Conservation (phyloP, 2,888 invertebrate species). For the Penaeus monodon region DNA sequence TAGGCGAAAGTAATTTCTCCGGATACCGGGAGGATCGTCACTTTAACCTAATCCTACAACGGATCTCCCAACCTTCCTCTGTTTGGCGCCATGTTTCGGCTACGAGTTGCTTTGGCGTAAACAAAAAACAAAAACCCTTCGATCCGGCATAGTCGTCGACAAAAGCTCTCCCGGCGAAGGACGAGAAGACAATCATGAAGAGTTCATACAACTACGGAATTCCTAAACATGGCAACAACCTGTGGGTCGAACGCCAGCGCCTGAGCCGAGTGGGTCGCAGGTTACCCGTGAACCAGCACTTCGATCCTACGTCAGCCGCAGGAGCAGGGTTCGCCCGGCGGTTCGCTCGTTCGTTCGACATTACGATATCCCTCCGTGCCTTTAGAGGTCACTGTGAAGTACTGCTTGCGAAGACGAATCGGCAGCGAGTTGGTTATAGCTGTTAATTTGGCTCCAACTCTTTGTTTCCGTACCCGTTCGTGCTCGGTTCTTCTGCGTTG, state of each 20-base stretch:
- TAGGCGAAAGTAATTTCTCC: too few relatives aligned
- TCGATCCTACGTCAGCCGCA: slow-evolving; percentile 19
- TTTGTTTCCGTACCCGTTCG: too few relatives aligned
- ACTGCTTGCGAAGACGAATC: too few relatives aligned
- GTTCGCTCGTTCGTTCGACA: slow-evolving; percentile 59
- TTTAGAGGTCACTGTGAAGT: too few relatives aligned
- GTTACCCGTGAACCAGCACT: slow-evolving; percentile 51
- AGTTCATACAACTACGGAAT: too few relatives aligned
- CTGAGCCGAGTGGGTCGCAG: slow-evolving; percentile 27
- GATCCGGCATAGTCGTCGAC: too few relatives aligned
- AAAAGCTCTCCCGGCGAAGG: too few relatives aligned
- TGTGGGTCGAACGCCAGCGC: background rate
- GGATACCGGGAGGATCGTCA: too few relatives aligned
- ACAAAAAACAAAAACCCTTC: background rate
- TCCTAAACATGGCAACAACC: slow-evolving; percentile 12
- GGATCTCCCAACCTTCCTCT: slow-evolving; percentile 6
- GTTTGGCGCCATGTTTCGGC: slow-evolving; percentile 10
- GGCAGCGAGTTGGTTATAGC: too few relatives aligned
- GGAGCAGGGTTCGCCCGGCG: slow-evolving; percentile 11
- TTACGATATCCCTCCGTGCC: slow-evolving; percentile 17
- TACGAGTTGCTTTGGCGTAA: background rate
- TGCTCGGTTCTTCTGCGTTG: too few relatives aligned
- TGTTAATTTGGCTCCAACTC: too few relatives aligned
- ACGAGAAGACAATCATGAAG: too few relatives aligned
- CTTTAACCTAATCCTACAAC: slow-evolving; percentile 8